These are phyloP conservation scores for Amblyopsis rosae DNA, from an alignment of 2,113 vertebrate species.

Conservation along the genomic window DNA sequence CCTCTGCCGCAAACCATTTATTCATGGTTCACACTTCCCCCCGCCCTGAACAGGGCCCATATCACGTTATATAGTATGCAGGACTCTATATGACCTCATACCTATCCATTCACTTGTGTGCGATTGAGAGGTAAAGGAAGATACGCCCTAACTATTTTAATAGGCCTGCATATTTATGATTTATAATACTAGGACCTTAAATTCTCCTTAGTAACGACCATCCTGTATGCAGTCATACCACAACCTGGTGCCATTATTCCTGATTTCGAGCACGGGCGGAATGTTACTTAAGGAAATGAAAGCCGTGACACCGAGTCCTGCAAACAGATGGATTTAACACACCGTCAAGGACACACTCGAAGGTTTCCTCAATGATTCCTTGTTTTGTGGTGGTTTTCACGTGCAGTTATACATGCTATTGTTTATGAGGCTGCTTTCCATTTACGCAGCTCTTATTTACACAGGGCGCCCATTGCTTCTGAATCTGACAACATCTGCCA, in stretches of 20 bases:
- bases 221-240: constrained; percentile 60
- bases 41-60: too few relatives aligned
- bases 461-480: constrained; percentile 50
- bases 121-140: neutral
- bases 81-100: neutral
- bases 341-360: constrained; percentile 66
- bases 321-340: constrained; percentile 48
- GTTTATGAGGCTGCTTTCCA: constrained; percentile 52
- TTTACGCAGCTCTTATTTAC: constrained; percentile 47
- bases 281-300: constrained; percentile 77
- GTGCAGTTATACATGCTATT: constrained; percentile 51
- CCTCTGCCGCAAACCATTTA: constrained; percentile 12
- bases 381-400: constrained; percentile 20
- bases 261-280: constrained; percentile 62
- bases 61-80: too few relatives aligned
- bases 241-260: constrained; percentile 61
- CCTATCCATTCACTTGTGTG: neutral
- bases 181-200: constrained; percentile 52
- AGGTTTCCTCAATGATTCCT: constrained; percentile 44
- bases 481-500: constrained; percentile 68
- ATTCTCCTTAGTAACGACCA: constrained; percentile 60
- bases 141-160: neutral
- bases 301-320: constrained; percentile 60
- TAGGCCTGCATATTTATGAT: constrained; percentile 63
- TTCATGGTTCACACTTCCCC: too few relatives aligned